Evolutionary conservation across 2,888 invertebrate species (phyloP).

Genomic region (Drosophila incognita): DNA sequence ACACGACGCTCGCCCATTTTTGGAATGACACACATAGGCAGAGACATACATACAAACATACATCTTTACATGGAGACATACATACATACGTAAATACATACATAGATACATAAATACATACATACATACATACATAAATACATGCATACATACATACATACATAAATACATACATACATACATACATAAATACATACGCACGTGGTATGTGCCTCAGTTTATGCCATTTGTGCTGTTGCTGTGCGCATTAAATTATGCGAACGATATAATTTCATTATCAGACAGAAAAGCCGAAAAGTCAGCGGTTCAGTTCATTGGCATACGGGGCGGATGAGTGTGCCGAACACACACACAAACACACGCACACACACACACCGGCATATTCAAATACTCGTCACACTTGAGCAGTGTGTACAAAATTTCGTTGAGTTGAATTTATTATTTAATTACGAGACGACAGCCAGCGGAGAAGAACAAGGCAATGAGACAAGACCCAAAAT

Average conservation of each 20-base stretch:
- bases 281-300: constrained; percentile 29
- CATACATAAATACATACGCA: background rate
- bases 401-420: constrained; percentile 30
- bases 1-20: constrained; percentile 68
- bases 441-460: constrained; percentile 62
- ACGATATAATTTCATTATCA: constrained; percentile 83
- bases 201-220: constrained; percentile 4
- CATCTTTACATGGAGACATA: background rate
- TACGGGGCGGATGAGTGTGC: constrained; percentile 64
- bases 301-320: constrained; percentile 67
- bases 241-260: constrained; percentile 77
- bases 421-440: constrained; percentile 64
- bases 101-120: background rate
- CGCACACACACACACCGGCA: background rate
- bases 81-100: background rate
- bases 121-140: background rate
- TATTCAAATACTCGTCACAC: constrained; percentile 45
- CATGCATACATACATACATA: no score
- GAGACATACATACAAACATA: background rate
- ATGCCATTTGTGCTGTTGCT: constrained; percentile 46
- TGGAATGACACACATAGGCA: constrained; percentile 36
- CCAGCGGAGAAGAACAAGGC: constrained; percentile 13
- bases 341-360: constrained; percentile 10
- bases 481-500: constrained; percentile 15
- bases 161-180: no score